phyloP scores from a whole-genome alignment of 2,113 vertebrate genomes.

The Ophthalmolycus amberensis region DNA sequence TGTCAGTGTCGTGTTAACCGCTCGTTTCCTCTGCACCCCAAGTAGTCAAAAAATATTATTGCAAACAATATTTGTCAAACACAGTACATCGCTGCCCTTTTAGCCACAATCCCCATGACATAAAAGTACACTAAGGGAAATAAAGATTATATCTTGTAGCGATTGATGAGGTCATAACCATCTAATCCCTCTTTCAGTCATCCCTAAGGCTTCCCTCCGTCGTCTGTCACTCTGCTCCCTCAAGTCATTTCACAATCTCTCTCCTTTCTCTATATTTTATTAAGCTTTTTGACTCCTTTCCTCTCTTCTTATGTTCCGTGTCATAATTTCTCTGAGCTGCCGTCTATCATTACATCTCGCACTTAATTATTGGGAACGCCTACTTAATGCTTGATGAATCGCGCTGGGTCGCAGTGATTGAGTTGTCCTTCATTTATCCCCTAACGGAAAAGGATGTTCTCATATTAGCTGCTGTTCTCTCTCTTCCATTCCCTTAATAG shows the following conservation, averaged over 20 bases:
- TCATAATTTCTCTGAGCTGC: slow-evolving; percentile 28
- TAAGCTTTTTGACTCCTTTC: slow-evolving; percentile 27
- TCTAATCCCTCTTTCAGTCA: slow-evolving; percentile 40
- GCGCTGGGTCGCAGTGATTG: not conserved
- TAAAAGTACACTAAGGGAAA: slow-evolving; percentile 40
- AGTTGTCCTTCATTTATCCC: slow-evolving; percentile 36
- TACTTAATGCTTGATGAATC: not conserved
- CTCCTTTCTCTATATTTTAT: slow-evolving; percentile 36
- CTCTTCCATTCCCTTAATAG: not conserved
- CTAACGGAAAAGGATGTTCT: not conserved
- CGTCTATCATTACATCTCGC: slow-evolving; percentile 30
- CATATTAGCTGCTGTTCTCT: not conserved
- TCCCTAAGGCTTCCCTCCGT: slow-evolving; percentile 39
- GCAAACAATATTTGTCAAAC: not conserved
- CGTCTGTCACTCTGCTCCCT: slow-evolving; percentile 51
- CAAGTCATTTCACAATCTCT: slow-evolving; percentile 52
- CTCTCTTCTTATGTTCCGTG: slow-evolving; percentile 26
- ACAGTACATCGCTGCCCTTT: not conserved
- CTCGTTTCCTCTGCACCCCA: not conserved
- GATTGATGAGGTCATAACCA: slow-evolving; percentile 49
- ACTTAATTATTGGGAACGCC: slow-evolving; percentile 18
- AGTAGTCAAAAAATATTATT: not conserved
- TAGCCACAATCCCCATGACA: slow-evolving; percentile 20
- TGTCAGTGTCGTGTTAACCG: not conserved
- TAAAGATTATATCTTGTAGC: slow-evolving; percentile 25